Base-by-base conservation (phyloP, 1,140 invertebrate genomes). In the Cydia fagiglandana region DNA sequence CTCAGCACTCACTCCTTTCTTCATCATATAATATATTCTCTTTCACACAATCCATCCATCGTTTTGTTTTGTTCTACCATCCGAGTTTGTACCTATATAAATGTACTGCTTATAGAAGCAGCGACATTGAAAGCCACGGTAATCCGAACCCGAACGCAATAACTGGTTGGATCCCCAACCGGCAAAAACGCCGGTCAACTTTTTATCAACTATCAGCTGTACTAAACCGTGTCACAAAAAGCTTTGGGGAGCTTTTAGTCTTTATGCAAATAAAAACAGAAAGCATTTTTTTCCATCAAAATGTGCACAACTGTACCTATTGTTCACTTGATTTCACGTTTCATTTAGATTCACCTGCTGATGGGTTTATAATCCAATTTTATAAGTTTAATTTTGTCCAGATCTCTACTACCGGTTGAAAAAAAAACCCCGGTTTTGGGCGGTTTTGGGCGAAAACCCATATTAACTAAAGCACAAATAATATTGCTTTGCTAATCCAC, bases 171-270 rank as follows among this genome's bases (percentile, higher is more conserved):
- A 61, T 12, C 56, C 56, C 20, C 56, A 61, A 24, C 56, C 20
- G 9, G 56, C 56, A 70, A 70, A 70, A 70, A 38, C 34, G n/a
- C 2, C 13, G 30, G 30, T n/a, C 7, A 17, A 70, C 66, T 70
- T 70, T 61, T 70, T 70, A 70, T 70, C 66, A 70, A 41, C 66
- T 68, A 68, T 64, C 64, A 68, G 12, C 13, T 20, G 13, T 20
- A 15, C 24, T 38, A 70, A 38, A 17, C 66, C 13, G 15, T 41
- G 66, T 10, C 13, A 38, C 66, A 70, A 70, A 70, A 70, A 70
- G 56, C 56, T 61, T 61, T 61, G 56, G 50, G 50, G 15, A 17
- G 15, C 3, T 24, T 24, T 24, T 24, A 24, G 17, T 20, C 7
- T 53, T n/a, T 53, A 24, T 61, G 9, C 56, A 61, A 61, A 61